Conservation (phyloP, 2,113 vertebrate genomes). For the Centropus bengalensis region DNA sequence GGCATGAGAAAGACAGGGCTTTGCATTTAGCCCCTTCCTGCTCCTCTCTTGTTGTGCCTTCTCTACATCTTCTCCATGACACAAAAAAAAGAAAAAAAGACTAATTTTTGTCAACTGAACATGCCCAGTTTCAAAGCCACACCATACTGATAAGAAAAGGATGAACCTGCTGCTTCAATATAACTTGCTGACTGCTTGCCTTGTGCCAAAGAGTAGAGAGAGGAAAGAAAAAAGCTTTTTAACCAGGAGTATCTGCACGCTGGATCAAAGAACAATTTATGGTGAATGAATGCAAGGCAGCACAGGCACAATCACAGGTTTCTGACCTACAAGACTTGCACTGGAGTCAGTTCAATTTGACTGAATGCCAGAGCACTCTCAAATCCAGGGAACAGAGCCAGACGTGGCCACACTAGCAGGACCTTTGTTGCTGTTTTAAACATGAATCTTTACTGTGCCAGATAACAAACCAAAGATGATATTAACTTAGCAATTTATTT, state of each 20-base stretch:
- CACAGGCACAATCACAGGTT: background rate
- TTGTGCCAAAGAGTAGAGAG: background rate
- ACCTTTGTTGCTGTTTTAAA: constrained; percentile 2
- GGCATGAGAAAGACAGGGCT: background rate
- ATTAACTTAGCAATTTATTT: background rate
- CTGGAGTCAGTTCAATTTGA: background rate
- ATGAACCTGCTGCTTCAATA: background rate
- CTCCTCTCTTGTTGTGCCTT: background rate
- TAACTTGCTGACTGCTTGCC: background rate
- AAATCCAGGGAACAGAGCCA: background rate
- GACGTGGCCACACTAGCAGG: constrained; percentile 24
- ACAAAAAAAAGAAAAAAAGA: background rate
- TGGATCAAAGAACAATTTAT: background rate
- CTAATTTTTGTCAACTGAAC: background rate
- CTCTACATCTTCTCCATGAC: background rate
- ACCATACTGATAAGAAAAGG: background rate
- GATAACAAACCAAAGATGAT: background rate
- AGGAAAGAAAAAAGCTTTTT: background rate
- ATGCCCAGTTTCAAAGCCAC: background rate
- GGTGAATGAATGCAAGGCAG: background rate
- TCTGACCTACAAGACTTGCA: background rate
- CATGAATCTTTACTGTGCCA: background rate
- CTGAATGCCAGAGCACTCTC: constrained; percentile 9
- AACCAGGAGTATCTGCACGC: background rate
- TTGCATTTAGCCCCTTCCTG: background rate